These are phyloP conservation scores for Cecidostiba fungosa DNA, from an alignment of 2,888 invertebrate genomes.

Conservation along the genomic window DNA sequence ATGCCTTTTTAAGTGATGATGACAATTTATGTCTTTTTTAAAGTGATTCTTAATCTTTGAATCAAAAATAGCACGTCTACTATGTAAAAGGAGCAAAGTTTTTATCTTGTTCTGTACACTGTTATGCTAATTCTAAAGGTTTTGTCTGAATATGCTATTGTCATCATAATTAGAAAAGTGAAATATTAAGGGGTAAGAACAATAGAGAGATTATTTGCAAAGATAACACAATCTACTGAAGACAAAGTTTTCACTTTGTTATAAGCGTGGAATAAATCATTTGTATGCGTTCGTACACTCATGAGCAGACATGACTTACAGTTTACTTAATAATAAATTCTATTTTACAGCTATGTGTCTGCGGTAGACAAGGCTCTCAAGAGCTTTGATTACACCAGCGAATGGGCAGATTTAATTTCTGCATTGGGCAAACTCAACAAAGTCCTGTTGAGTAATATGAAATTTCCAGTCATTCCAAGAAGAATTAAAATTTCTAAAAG, in stretches of 20 bases:
- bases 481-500: slow-evolving; percentile 94
- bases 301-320: slow-evolving; percentile 21
- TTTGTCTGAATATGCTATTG: neutral
- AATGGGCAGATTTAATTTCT: slow-evolving; percentile 97
- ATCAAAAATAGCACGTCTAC: neutral
- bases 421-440: slow-evolving; percentile 94
- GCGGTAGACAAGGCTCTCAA: slow-evolving; percentile 93
- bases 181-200: neutral
- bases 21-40: slow-evolving; percentile 19
- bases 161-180: neutral
- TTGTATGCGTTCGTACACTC: neutral
- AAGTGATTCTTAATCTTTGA: slow-evolving; percentile 21
- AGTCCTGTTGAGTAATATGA: slow-evolving; percentile 89
- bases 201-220: slow-evolving; percentile 28
- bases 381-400: slow-evolving; percentile 95
- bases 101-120: neutral
- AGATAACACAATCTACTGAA: slow-evolving; percentile 42
- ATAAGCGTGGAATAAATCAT: neutral
- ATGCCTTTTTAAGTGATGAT: slow-evolving; percentile 16
- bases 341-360: slow-evolving; percentile 83
- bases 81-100: neutral
- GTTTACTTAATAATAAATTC: slow-evolving; percentile 42
- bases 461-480: slow-evolving; percentile 92
- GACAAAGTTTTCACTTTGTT: slow-evolving; percentile 37
- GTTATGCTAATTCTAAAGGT: neutral